Conservation (phyloP, 2,888 invertebrate genomes). For the Harmothoe impar region DNA sequence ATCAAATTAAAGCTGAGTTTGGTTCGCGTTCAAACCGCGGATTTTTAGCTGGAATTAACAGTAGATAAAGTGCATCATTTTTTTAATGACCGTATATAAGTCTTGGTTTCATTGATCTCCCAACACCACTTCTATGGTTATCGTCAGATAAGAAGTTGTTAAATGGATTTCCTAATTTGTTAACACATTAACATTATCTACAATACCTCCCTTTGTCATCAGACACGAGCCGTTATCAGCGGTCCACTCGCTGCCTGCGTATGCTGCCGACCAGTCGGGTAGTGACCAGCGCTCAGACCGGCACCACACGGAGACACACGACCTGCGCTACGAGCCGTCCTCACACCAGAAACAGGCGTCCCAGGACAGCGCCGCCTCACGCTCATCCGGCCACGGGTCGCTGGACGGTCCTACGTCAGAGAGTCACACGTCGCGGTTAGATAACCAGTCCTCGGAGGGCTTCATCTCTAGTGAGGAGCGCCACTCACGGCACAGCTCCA, state of each 20-base stretch:
- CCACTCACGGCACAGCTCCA: conserved; percentile 72
- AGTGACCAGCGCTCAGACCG: conserved; percentile 17
- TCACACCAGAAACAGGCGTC: conserved; percentile 65
- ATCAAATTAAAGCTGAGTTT: too few species aligned
- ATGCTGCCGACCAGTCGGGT: background rate
- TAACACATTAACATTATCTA: too few species aligned
- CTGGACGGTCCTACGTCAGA: conserved; percentile 74
- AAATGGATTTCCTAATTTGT: too few species aligned
- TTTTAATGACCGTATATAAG: too few species aligned
- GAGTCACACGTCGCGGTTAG: conserved; percentile 45
- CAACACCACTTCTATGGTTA: too few species aligned
- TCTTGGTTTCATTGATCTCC: too few species aligned
- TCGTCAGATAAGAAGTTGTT: too few species aligned
- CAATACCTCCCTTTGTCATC: background rate
- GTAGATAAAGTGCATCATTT: too few species aligned
- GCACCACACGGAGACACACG: background rate
- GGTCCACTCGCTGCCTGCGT: conserved; percentile 32
- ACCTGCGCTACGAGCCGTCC: background rate
- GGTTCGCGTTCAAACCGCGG: too few species aligned
- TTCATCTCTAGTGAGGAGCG: conserved; percentile 73
- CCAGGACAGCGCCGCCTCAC: conserved; percentile 66
- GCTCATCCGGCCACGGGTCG: conserved; percentile 76
- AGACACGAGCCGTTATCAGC: conserved; percentile 47
- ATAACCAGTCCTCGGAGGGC: conserved; percentile 66
- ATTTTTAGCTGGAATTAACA: too few species aligned